Conservation (phyloP, 2,888 invertebrate genomes). For the Criorhina ranunculi region DNA sequence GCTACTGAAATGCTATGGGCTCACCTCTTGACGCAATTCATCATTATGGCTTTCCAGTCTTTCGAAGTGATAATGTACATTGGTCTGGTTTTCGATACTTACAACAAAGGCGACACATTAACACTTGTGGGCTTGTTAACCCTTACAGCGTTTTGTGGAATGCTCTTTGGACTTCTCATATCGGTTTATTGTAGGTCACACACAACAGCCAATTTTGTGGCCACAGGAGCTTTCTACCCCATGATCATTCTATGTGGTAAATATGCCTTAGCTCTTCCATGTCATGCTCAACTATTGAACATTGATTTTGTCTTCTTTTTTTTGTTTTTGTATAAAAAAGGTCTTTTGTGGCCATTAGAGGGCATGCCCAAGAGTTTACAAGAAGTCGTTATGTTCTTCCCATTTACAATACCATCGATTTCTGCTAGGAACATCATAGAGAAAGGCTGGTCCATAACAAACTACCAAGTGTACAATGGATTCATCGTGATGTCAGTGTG, state of each 20-base stretch:
- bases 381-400: slow-evolving; percentile 88
- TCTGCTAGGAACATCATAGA: slow-evolving; percentile 91
- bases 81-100: slow-evolving; percentile 83
- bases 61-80: slow-evolving; percentile 85
- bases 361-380: slow-evolving; percentile 88
- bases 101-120: slow-evolving; percentile 83
- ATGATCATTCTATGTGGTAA: slow-evolving; percentile 94
- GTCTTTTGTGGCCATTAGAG: slow-evolving; percentile 89
- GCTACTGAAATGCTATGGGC: slow-evolving; percentile 92
- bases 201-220: slow-evolving; percentile 92
- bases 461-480: slow-evolving; percentile 90
- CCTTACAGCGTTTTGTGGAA: slow-evolving; percentile 92
- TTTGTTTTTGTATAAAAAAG: too few relatives aligned
- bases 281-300: background rate
- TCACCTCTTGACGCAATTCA: slow-evolving; percentile 91
- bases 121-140: slow-evolving; percentile 88
- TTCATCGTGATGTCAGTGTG: slow-evolving; percentile 89
- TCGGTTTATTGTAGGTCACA: slow-evolving; percentile 92
- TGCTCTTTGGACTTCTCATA: slow-evolving; percentile 93
- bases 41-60: slow-evolving; percentile 90
- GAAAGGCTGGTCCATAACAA: slow-evolving; percentile 89
- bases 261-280: slow-evolving; percentile 79
- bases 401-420: slow-evolving; percentile 92
- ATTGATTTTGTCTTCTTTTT: slow-evolving; percentile 45
- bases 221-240: slow-evolving; percentile 95